Conservation (phyloP, 2,888 invertebrate species). For the Noctua janthina region DNA sequence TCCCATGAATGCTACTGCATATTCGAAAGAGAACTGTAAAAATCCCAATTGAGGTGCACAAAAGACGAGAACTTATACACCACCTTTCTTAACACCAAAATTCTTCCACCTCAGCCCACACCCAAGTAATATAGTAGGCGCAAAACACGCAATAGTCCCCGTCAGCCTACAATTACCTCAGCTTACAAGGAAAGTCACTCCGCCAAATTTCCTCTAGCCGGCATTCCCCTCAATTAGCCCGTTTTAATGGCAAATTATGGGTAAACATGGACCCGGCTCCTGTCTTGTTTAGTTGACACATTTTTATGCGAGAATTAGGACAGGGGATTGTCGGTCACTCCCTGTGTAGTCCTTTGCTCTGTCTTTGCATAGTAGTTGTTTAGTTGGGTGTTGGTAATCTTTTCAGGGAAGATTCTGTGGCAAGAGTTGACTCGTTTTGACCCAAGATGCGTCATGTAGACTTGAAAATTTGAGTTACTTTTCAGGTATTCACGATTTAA, state of each 20-base stretch:
- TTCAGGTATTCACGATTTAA: too few relatives aligned
- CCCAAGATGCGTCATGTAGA: background rate
- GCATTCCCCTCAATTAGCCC: constrained; percentile 74
- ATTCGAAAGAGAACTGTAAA: background rate
- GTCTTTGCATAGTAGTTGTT: constrained; percentile 20
- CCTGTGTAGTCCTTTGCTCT: background rate
- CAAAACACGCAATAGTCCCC: constrained; percentile 74
- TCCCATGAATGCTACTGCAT: background rate
- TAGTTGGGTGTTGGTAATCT: background rate
- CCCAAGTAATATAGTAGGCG: constrained; percentile 59
- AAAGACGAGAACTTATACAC: background rate
- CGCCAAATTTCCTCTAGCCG: constrained; percentile 71
- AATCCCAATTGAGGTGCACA: background rate
- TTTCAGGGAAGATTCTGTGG: background rate
- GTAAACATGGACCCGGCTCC: constrained; percentile 57
- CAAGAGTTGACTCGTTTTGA: background rate
- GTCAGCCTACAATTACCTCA: constrained; percentile 67
- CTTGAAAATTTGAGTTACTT: too few relatives aligned
- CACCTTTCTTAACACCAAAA: background rate
- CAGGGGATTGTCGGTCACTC: constrained; percentile 26
- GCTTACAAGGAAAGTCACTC: constrained; percentile 80
- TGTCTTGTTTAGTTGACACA: constrained; percentile 62
- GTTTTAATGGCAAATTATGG: constrained; percentile 72
- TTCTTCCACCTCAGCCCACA: constrained; percentile 50
- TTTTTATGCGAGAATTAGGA: constrained; percentile 56